These are phyloP conservation scores for Drosophila azteca DNA, from an alignment of 1,140 invertebrate genomes.

Conservation along the genomic window DNA sequence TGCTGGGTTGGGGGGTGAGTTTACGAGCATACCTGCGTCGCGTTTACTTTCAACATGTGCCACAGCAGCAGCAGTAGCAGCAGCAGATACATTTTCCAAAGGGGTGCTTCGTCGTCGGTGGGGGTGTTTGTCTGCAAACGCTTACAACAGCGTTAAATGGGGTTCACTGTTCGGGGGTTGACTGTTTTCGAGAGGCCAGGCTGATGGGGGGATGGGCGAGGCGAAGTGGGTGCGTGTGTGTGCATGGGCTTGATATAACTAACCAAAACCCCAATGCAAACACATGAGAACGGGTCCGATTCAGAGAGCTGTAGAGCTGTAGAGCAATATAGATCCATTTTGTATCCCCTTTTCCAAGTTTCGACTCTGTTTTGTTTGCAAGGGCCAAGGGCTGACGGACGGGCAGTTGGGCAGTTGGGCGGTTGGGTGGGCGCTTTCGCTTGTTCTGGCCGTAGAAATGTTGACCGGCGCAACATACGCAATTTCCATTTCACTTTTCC, in stretches of 20 bases:
- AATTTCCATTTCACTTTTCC: slow-evolving; percentile 65
- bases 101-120: neutral
- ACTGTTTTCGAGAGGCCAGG: slow-evolving; percentile 6
- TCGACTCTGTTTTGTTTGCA: slow-evolving; percentile 3
- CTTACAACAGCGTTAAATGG: slow-evolving; percentile 64
- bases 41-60: slow-evolving; percentile 76
- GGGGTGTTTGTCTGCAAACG: slow-evolving; percentile 45
- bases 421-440: slow-evolving; percentile 31
- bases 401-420: too few relatives aligned
- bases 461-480: slow-evolving; percentile 44
- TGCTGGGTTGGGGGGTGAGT: slow-evolving; percentile 1
- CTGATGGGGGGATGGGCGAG: neutral
- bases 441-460: slow-evolving; percentile 31
- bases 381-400: too few relatives aligned
- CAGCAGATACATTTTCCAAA: slow-evolving; percentile 45
- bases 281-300: slow-evolving; percentile 20
- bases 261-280: slow-evolving; percentile 55
- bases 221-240: slow-evolving; percentile 2
- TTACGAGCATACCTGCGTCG: slow-evolving; percentile 38
- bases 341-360: slow-evolving; percentile 18
- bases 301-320: neutral
- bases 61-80: slow-evolving; percentile 22
- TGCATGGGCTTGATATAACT: slow-evolving; percentile 35
- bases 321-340: slow-evolving; percentile 15
- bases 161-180: slow-evolving; percentile 31